Evolutionary conservation across 2,888 invertebrate species (phyloP).

Genomic region (Globia sparganii): DNA sequence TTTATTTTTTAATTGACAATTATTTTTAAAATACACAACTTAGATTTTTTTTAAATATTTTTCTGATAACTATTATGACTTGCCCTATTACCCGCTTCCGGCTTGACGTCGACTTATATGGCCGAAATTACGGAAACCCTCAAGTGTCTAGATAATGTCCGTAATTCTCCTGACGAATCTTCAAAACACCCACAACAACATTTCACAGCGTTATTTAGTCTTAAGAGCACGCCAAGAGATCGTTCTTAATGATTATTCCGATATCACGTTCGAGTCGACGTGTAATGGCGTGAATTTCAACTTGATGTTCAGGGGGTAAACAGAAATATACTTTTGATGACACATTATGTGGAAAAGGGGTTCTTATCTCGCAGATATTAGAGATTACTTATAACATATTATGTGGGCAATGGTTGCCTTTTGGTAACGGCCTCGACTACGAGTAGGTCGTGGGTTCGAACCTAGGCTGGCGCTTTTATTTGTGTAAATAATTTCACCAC

Average conservation of each 20-base stretch:
- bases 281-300: constrained; percentile 44
- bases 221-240: constrained; percentile 34
- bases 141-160: background rate
- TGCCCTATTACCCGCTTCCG: too few species aligned
- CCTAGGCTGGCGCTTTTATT: too few species aligned
- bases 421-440: too few species aligned
- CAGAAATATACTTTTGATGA: constrained; percentile 37
- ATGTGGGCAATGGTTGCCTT: too few species aligned
- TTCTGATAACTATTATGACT: too few species aligned
- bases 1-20: too few species aligned
- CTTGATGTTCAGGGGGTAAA: constrained; percentile 12
- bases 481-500: too few species aligned
- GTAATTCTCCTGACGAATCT: background rate
- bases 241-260: constrained; percentile 52
- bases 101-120: too few species aligned
- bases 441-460: too few species aligned
- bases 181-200: constrained; percentile 10
- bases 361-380: constrained; percentile 27
- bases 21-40: too few species aligned
- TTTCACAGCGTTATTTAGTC: background rate
- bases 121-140: background rate
- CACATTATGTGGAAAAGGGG: constrained; percentile 7
- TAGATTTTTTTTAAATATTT: too few species aligned
- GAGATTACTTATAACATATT: background rate
- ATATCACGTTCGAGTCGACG: constrained; percentile 41